Percentiles rank a stretch among this genome's conserved stretches.
These are phyloP conservation scores for Podabrus alpinus DNA, from an alignment of 2,888 invertebrate genomes.

Conservation along the genomic window DNA sequence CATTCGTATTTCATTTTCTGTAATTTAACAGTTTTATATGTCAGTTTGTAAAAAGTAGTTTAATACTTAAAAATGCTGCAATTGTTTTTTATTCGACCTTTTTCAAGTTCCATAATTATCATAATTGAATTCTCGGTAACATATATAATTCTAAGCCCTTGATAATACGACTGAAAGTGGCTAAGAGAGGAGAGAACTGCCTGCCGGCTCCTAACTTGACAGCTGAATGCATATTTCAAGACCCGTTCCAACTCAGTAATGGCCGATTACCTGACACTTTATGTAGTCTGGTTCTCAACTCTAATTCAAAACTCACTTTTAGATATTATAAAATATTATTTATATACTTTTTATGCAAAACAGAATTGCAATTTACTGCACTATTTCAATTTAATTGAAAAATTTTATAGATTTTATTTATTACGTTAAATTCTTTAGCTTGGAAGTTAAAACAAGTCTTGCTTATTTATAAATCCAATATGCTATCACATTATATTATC, in stretches of 20 bases:
- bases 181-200: conserved; percentile 26
- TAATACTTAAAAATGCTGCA: conserved; percentile 22
- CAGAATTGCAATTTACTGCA: not conserved
- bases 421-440: not conserved
- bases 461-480: not conserved
- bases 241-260: conserved; percentile 32
- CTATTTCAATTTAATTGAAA: conserved; percentile 5
- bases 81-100: conserved; percentile 29
- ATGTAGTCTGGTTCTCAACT: conserved; percentile 30
- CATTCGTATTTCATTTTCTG: conserved; percentile 4
- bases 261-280: conserved; percentile 33
- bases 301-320: conserved; percentile 27
- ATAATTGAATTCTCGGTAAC: conserved; percentile 33
- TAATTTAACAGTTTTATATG: conserved; percentile 23
- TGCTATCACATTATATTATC: not conserved
- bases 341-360: conserved; percentile 1
- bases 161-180: conserved; percentile 32
- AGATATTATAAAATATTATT: conserved; percentile 16
- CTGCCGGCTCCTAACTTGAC: conserved; percentile 33
- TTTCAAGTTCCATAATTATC: conserved; percentile 31
- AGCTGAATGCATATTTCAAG: conserved; percentile 39
- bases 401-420: not conserved
- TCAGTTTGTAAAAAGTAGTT: conserved; percentile 22
- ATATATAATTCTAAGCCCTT: conserved; percentile 32
- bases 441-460: not conserved